phyloP scores from a whole-genome alignment of 2,888 invertebrate genomes.

The Hedya salicella region DNA sequence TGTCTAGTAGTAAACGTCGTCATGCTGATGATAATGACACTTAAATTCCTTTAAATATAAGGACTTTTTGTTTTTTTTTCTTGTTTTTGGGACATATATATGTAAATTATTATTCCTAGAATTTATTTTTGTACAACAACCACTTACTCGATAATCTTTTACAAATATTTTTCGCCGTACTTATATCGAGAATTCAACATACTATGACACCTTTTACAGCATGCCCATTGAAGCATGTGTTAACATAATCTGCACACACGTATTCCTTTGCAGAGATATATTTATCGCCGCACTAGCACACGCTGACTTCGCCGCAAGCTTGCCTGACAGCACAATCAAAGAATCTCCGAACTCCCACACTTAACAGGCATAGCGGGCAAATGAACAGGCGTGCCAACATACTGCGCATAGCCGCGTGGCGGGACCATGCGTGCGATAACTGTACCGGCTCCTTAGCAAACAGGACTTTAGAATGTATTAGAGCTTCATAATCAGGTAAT shows the following conservation, averaged over 20 bases:
- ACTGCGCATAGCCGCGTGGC: slow-evolving; percentile 26
- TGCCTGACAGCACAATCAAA: slow-evolving; percentile 25
- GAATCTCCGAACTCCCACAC: slow-evolving; percentile 32
- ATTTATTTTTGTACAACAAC: too few relatives aligned
- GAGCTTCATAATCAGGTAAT: not conserved
- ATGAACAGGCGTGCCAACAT: slow-evolving; percentile 28
- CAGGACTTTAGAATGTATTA: slow-evolving; percentile 1
- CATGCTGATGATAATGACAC: too few relatives aligned
- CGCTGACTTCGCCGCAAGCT: not conserved
- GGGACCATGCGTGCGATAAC: slow-evolving; percentile 24
- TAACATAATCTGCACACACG: not conserved
- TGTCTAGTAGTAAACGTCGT: too few relatives aligned
- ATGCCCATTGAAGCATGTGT: not conserved
- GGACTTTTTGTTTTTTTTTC: too few relatives aligned
- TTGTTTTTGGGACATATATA: too few relatives aligned
- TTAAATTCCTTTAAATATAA: too few relatives aligned
- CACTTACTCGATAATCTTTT: too few relatives aligned
- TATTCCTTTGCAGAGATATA: not conserved
- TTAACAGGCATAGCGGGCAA: slow-evolving; percentile 26
- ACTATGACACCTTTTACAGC: too few relatives aligned
- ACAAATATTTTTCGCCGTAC: too few relatives aligned
- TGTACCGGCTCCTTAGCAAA: slow-evolving; percentile 10
- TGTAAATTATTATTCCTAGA: too few relatives aligned
- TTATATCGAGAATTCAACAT: too few relatives aligned
- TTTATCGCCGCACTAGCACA: not conserved